Conservation (phyloP, 2,113 vertebrate genomes). For the Clupea harengus region DNA sequence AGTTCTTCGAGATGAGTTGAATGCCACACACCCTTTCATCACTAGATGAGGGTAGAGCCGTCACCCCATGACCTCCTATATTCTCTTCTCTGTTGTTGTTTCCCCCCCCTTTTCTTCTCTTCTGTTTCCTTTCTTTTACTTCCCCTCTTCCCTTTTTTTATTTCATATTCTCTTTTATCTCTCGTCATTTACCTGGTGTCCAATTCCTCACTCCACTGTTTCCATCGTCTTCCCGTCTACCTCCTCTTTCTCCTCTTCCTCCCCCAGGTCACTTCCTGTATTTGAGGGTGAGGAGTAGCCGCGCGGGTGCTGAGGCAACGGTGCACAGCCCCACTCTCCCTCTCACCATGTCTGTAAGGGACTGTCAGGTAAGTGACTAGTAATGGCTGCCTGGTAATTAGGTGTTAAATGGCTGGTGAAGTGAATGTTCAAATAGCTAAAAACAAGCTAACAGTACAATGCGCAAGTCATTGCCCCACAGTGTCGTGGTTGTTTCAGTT, state of each 20-base stretch:
- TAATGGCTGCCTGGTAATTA: background rate
- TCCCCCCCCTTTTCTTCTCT: background rate
- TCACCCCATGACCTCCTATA: background rate
- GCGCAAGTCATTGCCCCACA: too few species aligned
- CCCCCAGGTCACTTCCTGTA: constrained; percentile 80
- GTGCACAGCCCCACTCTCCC: constrained; percentile 73
- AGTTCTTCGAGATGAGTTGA: background rate
- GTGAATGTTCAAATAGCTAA: background rate
- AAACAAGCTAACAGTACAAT: too few species aligned
- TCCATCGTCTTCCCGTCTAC: background rate
- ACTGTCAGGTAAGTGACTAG: constrained; percentile 72
- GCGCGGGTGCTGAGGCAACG: constrained; percentile 54
- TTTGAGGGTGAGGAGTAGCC: constrained; percentile 66
- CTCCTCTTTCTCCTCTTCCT: constrained; percentile 32
- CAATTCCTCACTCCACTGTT: background rate
- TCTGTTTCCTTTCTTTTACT: background rate
- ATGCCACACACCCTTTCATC: background rate
- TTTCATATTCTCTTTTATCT: background rate
- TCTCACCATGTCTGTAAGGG: constrained; percentile 57
- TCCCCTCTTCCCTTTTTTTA: background rate
- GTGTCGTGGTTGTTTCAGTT: too few species aligned
- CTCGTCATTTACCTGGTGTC: background rate
- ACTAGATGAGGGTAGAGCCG: background rate
- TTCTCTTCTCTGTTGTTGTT: background rate
- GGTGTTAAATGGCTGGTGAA: background rate